A percentile compares a stretch with the other conserved stretches of the same genome.
These are phyloP conservation scores for Pocillopora damicornis DNA, from an alignment of 64 coral and sea anemone species.

Conservation along the genomic window DNA sequence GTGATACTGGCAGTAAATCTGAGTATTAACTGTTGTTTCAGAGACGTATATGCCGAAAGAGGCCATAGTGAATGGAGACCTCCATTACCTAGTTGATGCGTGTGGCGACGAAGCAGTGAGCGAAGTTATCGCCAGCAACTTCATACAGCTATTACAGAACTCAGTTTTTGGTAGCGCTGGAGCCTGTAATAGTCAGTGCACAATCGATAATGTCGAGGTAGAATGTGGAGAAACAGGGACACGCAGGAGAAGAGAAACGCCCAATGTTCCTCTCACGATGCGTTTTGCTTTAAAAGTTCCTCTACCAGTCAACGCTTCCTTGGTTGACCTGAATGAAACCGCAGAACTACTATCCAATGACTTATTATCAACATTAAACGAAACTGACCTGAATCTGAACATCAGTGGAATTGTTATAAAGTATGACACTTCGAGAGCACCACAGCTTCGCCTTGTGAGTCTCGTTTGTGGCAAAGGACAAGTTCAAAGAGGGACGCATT, in stretches of 20 bases:
- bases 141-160: background rate
- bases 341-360: background rate
- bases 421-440: constrained; percentile 8
- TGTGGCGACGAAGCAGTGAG: background rate
- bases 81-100: constrained; percentile 5
- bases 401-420: constrained; percentile 4
- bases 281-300: constrained; percentile 7
- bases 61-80: background rate
- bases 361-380: background rate
- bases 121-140: constrained; percentile 9
- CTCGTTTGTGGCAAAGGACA: constrained; percentile 16
- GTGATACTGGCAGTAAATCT: no score
- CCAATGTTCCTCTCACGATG: background rate
- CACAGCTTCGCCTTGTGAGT: background rate
- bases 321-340: background rate
- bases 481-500: background rate
- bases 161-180: background rate
- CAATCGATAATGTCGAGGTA: constrained; percentile 1
- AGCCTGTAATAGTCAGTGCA: background rate
- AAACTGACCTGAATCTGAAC: background rate
- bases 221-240: background rate
- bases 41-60: background rate
- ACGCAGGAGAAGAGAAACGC: background rate
- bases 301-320: background rate
- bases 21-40: background rate